Conservation (phyloP, 2,888 invertebrate genomes). For the Nematopogon swammerdamellus region DNA sequence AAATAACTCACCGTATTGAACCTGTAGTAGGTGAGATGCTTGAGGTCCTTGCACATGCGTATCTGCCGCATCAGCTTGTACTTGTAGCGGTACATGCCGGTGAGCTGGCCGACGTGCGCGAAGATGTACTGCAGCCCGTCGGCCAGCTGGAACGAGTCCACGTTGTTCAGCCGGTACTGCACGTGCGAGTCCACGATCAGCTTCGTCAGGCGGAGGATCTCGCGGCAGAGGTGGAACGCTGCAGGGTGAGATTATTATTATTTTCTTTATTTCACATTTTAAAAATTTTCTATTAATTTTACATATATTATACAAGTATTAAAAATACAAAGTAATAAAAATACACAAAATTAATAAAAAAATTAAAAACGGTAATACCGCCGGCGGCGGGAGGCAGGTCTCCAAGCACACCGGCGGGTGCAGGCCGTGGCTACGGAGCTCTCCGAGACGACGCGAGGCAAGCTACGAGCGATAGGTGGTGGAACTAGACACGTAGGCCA, state of each 20-base stretch:
- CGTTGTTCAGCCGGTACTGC: conserved; percentile 98
- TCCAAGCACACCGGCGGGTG: too few species aligned
- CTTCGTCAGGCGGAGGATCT: conserved; percentile 97
- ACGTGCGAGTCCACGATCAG: conserved; percentile 99
- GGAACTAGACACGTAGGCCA: too few species aligned
- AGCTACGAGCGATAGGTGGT: too few species aligned
- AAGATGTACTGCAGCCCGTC: conserved; percentile 99
- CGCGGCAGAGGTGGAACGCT: conserved; percentile 99
- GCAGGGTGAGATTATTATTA: conserved; percentile 8
- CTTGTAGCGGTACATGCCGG: conserved; percentile 99
- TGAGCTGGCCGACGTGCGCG: conserved; percentile 98
- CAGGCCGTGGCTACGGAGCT: too few species aligned
- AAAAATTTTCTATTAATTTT: too few species aligned
- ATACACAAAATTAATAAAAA: too few species aligned
- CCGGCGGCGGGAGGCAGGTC: too few species aligned
- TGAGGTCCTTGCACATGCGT: conserved; percentile 99
- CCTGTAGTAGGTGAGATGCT: conserved; percentile 98
- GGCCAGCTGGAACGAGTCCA: conserved; percentile 97
- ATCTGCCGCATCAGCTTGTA: conserved; percentile 99
- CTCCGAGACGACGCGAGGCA: too few species aligned
- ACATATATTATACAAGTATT: too few species aligned
- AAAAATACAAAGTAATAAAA: too few species aligned
- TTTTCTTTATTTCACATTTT: too few species aligned
- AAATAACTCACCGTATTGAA: conserved; percentile 84
- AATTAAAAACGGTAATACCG: too few species aligned